Base-by-base conservation (phyloP, 2,797 vertebrate genomes). In the Gallinago nigripennis region DNA sequence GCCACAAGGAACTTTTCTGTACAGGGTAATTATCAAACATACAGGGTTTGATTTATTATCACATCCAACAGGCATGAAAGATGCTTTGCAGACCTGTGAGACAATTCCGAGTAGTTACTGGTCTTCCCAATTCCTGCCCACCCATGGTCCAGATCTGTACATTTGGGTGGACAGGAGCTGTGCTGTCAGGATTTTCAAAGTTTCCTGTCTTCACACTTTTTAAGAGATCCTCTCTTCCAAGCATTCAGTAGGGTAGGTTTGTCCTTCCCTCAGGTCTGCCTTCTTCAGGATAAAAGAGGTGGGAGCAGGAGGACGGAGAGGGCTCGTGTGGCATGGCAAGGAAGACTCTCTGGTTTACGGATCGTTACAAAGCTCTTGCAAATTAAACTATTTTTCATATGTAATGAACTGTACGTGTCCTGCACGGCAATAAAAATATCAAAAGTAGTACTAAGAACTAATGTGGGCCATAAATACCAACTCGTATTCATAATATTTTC, bases 371-470 rank as follows among this genome's bases (percentile, higher is more conserved):
- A 90, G 82, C 88, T 68, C 33, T 25, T 53, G 86, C 92, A 65
- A 76, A 97, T 97, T 71, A 97, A 97, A 95, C 92, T 88, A 95
- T 97, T 96, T 94, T 78, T 98, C 96, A 97, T 93, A 60, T 50
- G 41, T 94, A 95, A 98, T 96, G 94, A 96, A 81, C 96, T 90
- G 48, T 66, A 35, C 33, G 43, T 92, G 86, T 93, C 72, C 85
- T 86, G 54, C 9, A 48, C 41, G 69, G 90, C 66, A 93, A 93
- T 94, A 97, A 97, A 97, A 95, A 93, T 96, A 94, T 94, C 82
- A 86, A 92, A 95, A 94, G 86, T 96, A 97, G 88, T 92, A 92
- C 94, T 94, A 93, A 95, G 92, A 94, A 88, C 91, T 82, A 83
- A 95, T 90, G 33, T 72, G 75, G 57, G 58, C 88, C 80, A 96